Percentiles rank a stretch among this genome's conserved stretches.
phyloP scores from a whole-genome alignment of 2,888 invertebrate species.

The Trypoxylon attenuatum region DNA sequence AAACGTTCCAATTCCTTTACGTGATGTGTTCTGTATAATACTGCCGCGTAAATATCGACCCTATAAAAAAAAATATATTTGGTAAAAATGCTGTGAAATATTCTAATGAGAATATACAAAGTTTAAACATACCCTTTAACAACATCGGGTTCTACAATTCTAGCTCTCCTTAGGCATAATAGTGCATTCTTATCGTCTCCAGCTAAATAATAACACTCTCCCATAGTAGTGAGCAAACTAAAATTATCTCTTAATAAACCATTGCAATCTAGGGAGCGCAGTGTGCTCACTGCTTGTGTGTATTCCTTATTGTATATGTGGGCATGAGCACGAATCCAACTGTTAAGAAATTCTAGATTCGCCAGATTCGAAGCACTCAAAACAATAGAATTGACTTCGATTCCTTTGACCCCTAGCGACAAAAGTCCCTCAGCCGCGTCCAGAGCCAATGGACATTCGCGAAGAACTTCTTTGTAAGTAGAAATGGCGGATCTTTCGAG shows the following conservation, averaged over 20 bases:
- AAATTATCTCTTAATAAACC: conserved; percentile 82
- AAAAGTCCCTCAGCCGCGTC: conserved; percentile 85
- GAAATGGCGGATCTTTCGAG: conserved; percentile 84
- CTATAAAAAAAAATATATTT: conserved; percentile 65
- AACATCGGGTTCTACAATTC: conserved; percentile 68
- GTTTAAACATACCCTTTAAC: conserved; percentile 64
- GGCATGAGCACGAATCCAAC: conserved; percentile 81
- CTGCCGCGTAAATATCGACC: conserved; percentile 81
- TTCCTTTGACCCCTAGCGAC: conserved; percentile 82
- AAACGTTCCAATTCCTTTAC: conserved; percentile 80
- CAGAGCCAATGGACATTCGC: conserved; percentile 84
- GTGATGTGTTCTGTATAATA: conserved; percentile 79
- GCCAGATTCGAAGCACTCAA: conserved; percentile 75
- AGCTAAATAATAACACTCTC: conserved; percentile 83
- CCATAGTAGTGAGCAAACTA: conserved; percentile 81
- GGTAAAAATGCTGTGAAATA: neutral
- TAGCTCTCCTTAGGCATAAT: conserved; percentile 75
- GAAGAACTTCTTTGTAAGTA: conserved; percentile 86
- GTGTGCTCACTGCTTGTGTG: conserved; percentile 80
- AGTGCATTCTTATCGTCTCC: conserved; percentile 83
- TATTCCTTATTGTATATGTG: conserved; percentile 82
- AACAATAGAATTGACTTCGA: conserved; percentile 84
- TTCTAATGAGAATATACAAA: neutral
- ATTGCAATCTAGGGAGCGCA: conserved; percentile 81
- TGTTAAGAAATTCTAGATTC: conserved; percentile 77